Conservation (phyloP, 1,140 invertebrate species). For the Atta texana region DNA sequence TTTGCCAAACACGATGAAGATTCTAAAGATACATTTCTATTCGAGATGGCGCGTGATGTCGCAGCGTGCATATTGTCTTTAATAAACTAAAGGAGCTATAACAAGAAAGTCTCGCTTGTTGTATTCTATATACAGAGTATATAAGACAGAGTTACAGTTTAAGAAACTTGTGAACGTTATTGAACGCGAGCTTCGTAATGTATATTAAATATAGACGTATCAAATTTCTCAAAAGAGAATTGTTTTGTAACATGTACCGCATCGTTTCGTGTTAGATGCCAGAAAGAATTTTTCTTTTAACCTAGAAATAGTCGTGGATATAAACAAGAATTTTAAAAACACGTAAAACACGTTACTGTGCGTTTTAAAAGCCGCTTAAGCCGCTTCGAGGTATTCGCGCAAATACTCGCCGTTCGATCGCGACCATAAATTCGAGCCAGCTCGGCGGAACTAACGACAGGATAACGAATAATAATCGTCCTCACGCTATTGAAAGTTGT, state of each 20-base stretch:
- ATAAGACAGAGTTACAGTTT: not conserved
- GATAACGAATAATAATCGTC: slow-evolving; percentile 73
- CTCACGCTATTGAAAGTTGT: slow-evolving; percentile 68
- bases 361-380: slow-evolving; percentile 64
- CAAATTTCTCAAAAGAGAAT: not conserved
- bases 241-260: not conserved
- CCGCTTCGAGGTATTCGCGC: slow-evolving; percentile 27
- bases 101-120: not conserved
- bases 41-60: not conserved
- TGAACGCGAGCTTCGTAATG: slow-evolving; percentile 1
- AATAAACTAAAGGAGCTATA: slow-evolving; percentile 45
- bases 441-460: slow-evolving; percentile 58
- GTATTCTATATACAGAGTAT: not conserved
- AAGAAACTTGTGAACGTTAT: slow-evolving; percentile 11
- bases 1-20: slow-evolving; percentile 38
- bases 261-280: not conserved
- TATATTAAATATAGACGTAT: slow-evolving; percentile 27
- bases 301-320: not conserved
- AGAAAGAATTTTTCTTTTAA: slow-evolving; percentile 14
- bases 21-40: slow-evolving; percentile 51
- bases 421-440: slow-evolving; percentile 52
- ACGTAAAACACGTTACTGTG: slow-evolving; percentile 7
- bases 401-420: slow-evolving; percentile 64
- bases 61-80: slow-evolving; percentile 29
- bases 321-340: slow-evolving; percentile 28